Evolutionary conservation across 1,140 invertebrate genomes (phyloP), one percentile per base, ranked within the genome.

Genomic region (Vanessa atalanta): DNA sequence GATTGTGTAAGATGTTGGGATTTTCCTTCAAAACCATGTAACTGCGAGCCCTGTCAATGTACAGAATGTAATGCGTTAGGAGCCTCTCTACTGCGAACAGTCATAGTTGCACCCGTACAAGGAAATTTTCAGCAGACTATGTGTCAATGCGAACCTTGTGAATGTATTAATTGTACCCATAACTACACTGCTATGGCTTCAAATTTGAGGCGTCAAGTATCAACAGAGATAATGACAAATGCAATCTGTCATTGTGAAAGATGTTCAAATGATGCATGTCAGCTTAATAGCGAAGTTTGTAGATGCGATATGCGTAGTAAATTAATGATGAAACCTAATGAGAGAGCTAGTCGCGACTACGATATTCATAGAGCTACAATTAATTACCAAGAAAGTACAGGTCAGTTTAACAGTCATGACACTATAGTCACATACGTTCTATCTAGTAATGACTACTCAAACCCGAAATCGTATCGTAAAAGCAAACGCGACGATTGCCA

Each of bases 71-170:
- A 37, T 11, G 3, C 16, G 12, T 72, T 61, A 12, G 37, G 47
- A 26, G 48, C 43, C 50, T 11, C 37, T 51, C 50, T 60, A 26
- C 51, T 51, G 14, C 55, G 53, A 66, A 79, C 65, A 31, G 47
- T 84, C 31, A 71, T 81, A 31, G 79, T 87, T 0, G 80, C 79
- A 16, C 63, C 79, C 16, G 75, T 82, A 43, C 61, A 65, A 55
- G 73, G 81, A 20, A 72, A 74, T 60, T 23, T 69, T 3, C 73
- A 78, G 57, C 65, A 74, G 50, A 71, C 69, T 47, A 47, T 60
- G 15, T 89, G 86, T 31, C 48, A 77, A n/a, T 89, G 86, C 23
- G 69, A 73, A 63, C 86, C 85, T 1, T 89, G 88, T 72, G 80
- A 84, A 50, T 89, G 86, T 66, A 70, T 74, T 37, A 77, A 88